Evolutionary conservation across 2,888 invertebrate genomes (phyloP), one percentile per base, ranked within the genome.

Genomic region (Monoplex corrugatus): DNA sequence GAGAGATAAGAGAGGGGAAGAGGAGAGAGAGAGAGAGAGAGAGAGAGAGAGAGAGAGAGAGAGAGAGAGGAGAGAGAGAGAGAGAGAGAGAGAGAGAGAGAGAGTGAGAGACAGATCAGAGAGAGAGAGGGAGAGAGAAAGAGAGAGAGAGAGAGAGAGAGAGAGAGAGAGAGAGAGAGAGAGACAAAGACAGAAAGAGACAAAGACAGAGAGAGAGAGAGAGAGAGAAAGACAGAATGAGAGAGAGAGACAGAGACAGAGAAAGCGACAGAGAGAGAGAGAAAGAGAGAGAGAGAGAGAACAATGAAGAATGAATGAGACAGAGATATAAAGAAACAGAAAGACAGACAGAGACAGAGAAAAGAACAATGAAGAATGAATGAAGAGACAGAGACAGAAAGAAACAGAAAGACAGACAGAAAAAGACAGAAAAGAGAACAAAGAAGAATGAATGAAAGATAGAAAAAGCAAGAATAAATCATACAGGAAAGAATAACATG

Each of bases 141-240:
- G 87, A 87, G 87, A 87, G 87, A 87, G 87, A 87, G 87, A 87
- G 87, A 87, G 87, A 87, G 87, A 80, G 87, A 68, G 45, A 63
- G 63, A 80, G 38, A 87, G 78, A 63, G 23, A 80, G 63, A 50
- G 57, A n/a, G 19, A 80, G 50, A 32, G 50, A 50, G 50, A 50
- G 50, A 50, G 50, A 50, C 16, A 50, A 23, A 0, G 50, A n/a
- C n/a, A 68, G 38, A 57, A 57, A 50, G 23, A 38, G 40, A 75
- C 75, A 43, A 35, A 40, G 10, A n/a, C 28, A 43, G 87, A 19
- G 8, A 86, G 5, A 86, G 40, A 43, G 8, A n/a, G n/a, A n/a
- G n/a, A n/a, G n/a, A n/a, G n/a, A n/a, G n/a, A n/a, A n/a, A n/a
- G n/a, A n/a, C n/a, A n/a, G n/a, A n/a, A 78, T 78, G 87, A 87